Base-by-base conservation (phyloP, 2,888 invertebrate genomes). In the Heteromyza rotundicornis region DNA sequence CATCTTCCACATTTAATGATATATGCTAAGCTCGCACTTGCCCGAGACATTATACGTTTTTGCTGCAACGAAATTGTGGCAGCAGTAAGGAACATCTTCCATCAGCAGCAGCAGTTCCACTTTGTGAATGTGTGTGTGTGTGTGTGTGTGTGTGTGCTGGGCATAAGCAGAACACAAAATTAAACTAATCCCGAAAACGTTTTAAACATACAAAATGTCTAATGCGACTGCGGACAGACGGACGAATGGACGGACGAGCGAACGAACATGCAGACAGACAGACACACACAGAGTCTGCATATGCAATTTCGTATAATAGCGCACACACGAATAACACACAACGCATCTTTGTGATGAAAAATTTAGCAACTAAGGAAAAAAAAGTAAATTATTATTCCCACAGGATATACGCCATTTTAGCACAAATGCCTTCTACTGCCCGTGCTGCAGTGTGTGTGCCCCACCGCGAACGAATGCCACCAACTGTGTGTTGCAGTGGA, bases 321-420 rank as follows among this genome's bases (percentile, higher is more conserved):
- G 40, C 40, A 14, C 14, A n/a, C 8, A 40, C 40, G 3, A 40
- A 14, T 7, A 7, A 40, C 8, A n/a, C 40, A n/a, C 40, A 40
- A 32, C 32, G 32, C 5, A 12, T 32, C 7, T 40, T 10, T 40
- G 40, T 14, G 40, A n/a, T 40, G 40, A 40, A n/a, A 14, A 40
- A n/a, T 14, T 3, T 2, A 40, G 16, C 2, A n/a, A 40, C 2
- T 3, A n/a, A 40, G 19, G 32, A 10, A 24, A 12, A 27, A 19
- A 36, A 44, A 68, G 73, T 69, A 67, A 73, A 72, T 72, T 70
- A 73, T 72, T 69, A 68, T 67, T 66, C 73, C 73, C 71, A 76
- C 74, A 76, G 74, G 76, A 74, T 74, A 76, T 74, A 73, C 76
- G 75, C 70, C 73, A 74, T 71, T 74, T 63, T 50, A 53, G 12